A percentile compares a stretch with the other conserved stretches of the same genome.
phyloP scores from a whole-genome alignment of 2,888 invertebrate genomes.

The Autographa pulchrina region DNA sequence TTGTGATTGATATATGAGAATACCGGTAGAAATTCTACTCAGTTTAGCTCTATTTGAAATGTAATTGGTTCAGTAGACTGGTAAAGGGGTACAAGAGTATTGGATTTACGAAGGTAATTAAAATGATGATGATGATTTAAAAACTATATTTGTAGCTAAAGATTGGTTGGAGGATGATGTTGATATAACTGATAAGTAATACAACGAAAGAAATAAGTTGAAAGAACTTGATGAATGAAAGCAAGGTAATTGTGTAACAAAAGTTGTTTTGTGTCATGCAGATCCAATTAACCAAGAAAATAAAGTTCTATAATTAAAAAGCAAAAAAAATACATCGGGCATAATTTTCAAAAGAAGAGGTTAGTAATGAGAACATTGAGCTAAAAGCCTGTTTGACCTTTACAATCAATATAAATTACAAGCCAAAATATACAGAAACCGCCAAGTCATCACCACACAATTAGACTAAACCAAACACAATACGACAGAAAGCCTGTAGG shows the following conservation, averaged over 20 bases:
- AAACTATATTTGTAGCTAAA: too few relatives aligned
- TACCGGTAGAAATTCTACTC: conserved; percentile 43
- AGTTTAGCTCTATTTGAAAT: conserved; percentile 31
- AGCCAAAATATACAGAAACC: background rate
- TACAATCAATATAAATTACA: too few relatives aligned
- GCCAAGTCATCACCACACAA: background rate
- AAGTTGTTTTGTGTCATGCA: too few relatives aligned
- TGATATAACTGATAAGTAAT: background rate
- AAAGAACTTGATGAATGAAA: background rate
- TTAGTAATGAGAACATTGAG: too few relatives aligned
- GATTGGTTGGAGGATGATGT: too few relatives aligned
- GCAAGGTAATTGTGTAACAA: too few relatives aligned
- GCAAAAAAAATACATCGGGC: too few relatives aligned
- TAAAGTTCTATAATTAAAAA: background rate
- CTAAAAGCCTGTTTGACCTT: too few relatives aligned
- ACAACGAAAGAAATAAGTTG: background rate
- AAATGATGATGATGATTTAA: too few relatives aligned
- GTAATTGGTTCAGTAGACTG: conserved; percentile 22
- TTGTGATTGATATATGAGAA: conserved; percentile 61
- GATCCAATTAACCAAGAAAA: too few relatives aligned
- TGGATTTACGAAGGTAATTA: background rate
- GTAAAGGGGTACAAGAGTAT: background rate
- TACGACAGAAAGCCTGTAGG: conserved; percentile 33
- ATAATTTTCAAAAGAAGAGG: too few relatives aligned
- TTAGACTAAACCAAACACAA: conserved; percentile 11